Conservation (phyloP, 2,797 vertebrate species). For the Muscicapa striata region DNA sequence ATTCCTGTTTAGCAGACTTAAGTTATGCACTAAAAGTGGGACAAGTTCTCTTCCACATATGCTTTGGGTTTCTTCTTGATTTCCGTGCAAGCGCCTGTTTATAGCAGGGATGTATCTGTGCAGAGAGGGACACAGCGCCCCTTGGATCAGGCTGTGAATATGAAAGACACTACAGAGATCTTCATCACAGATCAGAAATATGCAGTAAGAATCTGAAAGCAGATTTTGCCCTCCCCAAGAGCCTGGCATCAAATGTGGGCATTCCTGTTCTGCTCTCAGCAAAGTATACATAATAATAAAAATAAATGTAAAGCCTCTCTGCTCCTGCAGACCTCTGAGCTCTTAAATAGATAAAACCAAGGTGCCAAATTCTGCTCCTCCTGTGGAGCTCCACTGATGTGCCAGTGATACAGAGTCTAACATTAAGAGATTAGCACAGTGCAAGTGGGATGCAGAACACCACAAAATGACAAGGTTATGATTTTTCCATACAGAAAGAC, state of each 20-base stretch:
- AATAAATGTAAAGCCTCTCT: neutral
- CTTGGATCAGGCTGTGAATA: neutral
- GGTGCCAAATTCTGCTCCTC: neutral
- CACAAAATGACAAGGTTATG: neutral
- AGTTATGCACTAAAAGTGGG: neutral
- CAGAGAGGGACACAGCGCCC: neutral
- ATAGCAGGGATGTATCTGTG: neutral
- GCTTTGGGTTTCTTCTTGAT: slow-evolving; percentile 29
- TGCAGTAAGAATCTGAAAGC: neutral
- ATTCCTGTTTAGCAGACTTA: neutral
- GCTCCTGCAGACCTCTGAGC: neutral
- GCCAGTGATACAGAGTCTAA: neutral
- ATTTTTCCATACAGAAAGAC: neutral
- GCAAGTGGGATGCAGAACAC: neutral
- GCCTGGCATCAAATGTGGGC: neutral
- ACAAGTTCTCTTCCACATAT: neutral
- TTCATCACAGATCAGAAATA: neutral
- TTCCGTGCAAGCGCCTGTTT: neutral
- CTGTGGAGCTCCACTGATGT: neutral
- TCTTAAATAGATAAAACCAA: neutral
- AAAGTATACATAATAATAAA: neutral
- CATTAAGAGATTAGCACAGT: neutral
- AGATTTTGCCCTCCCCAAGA: neutral
- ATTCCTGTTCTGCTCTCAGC: neutral
- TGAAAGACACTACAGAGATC: neutral